Percentiles rank a stretch among this genome's conserved stretches.
phyloP scores from a whole-genome alignment of 2,797 vertebrate genomes.

The Eulemur coronatus region DNA sequence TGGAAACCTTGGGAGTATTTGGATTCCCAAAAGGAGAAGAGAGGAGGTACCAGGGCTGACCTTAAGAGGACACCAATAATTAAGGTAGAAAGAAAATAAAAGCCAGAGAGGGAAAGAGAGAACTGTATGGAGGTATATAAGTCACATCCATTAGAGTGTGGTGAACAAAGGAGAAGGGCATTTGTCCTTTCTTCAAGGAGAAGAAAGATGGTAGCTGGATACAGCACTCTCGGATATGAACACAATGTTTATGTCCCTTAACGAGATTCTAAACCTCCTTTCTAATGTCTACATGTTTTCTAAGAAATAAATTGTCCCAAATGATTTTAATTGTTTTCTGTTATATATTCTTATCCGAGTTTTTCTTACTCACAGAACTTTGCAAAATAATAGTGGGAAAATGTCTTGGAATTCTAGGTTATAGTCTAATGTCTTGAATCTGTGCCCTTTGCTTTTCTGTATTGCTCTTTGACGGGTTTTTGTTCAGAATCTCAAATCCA shows the following conservation, averaged over 20 bases:
- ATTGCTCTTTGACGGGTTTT: not conserved
- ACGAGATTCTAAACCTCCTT: not conserved
- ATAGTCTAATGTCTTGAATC: not conserved
- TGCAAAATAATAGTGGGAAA: not conserved
- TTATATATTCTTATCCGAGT: not conserved
- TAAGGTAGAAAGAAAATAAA: not conserved
- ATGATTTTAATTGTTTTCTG: not conserved
- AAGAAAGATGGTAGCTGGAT: not conserved
- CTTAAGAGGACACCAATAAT: not conserved
- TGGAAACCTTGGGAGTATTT: not conserved
- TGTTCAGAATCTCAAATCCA: not conserved
- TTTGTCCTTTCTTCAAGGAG: not conserved
- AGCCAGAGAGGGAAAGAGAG: not conserved
- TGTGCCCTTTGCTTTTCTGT: not conserved
- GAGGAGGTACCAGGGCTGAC: not conserved
- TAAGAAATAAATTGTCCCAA: not conserved
- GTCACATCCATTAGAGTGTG: not conserved
- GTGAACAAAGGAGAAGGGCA: not conserved
- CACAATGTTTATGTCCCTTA: not conserved
- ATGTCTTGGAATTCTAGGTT: not conserved
- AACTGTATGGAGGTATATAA: not conserved
- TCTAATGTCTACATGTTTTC: not conserved
- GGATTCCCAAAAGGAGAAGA: not conserved
- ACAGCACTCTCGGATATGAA: not conserved
- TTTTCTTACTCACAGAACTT: constrained; percentile 12